phyloP scores from a whole-genome alignment of 2,113 vertebrate genomes.

The Mus musculus region GRCm39 chr8:6142501-6143000 shows the following conservation, averaged over 20 bases:
- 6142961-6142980: neutral
- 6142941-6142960: neutral
- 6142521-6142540: neutral
- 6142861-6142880: neutral
- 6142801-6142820: rapidly evolving
- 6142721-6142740: neutral
- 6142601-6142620: neutral
- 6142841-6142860: neutral
- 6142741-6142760: neutral
- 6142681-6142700: neutral
- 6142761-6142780: neutral
- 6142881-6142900: neutral
- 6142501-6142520: neutral
- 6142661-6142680: neutral
- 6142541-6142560: neutral
- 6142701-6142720: neutral
- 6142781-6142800: neutral
- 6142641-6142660: neutral
- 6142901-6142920: neutral
- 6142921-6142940: neutral
- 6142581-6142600: neutral
- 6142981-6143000: too few species aligned
- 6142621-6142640: neutral
- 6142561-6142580: neutral
- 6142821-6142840: neutral